Evolutionary conservation across 2,888 invertebrate species (phyloP).

Genomic region (Folsomia manolachei): DNA sequence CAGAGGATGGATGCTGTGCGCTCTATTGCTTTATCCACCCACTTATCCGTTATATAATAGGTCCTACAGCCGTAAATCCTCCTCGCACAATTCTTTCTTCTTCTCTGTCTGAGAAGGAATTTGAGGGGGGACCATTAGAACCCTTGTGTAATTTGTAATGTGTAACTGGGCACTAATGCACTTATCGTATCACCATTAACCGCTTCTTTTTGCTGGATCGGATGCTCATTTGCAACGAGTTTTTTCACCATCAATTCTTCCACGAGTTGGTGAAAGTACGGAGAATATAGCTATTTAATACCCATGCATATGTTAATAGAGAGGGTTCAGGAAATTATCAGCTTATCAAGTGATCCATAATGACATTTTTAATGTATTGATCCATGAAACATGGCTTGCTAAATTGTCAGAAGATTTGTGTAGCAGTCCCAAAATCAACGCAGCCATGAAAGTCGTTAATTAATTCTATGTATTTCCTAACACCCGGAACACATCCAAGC

Average conservation of each 20-base stretch:
- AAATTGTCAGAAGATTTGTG: too few species aligned
- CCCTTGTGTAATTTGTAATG: not conserved
- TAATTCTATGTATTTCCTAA: too few species aligned
- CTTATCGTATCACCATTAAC: slow-evolving; percentile 7
- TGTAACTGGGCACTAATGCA: slow-evolving; percentile 4
- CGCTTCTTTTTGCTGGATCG: not conserved
- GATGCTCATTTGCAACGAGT: not conserved
- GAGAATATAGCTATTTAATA: not conserved
- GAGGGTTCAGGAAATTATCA: not conserved
- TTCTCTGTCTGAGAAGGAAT: too few species aligned
- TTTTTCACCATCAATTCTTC: too few species aligned
- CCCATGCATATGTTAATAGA: not conserved
- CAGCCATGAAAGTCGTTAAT: too few species aligned
- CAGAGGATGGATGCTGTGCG: not conserved
- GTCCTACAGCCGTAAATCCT: slow-evolving; percentile 13
- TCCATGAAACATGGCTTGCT: too few species aligned
- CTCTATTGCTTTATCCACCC: too few species aligned
- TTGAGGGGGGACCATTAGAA: not conserved
- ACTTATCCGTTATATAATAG: slow-evolving; percentile 9
- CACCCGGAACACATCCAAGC: too few species aligned
- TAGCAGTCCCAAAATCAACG: too few species aligned
- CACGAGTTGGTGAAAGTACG: too few species aligned
- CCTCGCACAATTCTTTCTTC: not conserved
- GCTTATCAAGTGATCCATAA: not conserved
- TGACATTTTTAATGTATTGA: not conserved